A percentile compares a stretch with the other conserved stretches of the same genome.
phyloP scores from a whole-genome alignment of 2,888 invertebrate genomes.

The Drosophila anomalata region DNA sequence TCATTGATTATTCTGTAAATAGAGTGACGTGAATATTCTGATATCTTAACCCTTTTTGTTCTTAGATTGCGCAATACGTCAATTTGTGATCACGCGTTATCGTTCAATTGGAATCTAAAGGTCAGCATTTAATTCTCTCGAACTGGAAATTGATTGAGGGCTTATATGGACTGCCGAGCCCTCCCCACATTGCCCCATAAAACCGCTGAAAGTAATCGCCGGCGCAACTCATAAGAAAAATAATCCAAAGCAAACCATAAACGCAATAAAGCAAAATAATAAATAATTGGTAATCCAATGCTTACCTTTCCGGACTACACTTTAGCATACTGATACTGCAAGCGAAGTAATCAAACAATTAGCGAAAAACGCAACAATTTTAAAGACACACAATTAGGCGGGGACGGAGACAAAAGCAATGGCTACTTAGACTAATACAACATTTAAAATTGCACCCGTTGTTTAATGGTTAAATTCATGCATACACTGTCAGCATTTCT shows the following conservation, averaged over 20 bases:
- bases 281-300: slow-evolving; percentile 8
- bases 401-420: slow-evolving; percentile 53
- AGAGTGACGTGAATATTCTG: slow-evolving; percentile 2
- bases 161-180: not conserved
- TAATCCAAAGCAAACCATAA: slow-evolving; percentile 2
- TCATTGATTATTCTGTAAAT: slow-evolving; percentile 15
- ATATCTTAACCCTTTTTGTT: slow-evolving; percentile 4
- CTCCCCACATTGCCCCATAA: slow-evolving; percentile 4
- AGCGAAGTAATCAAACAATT: slow-evolving; percentile 9
- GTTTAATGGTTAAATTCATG: slow-evolving; percentile 25
- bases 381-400: slow-evolving; percentile 31
- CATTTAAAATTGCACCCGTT: slow-evolving; percentile 41
- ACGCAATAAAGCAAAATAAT: slow-evolving; percentile 8
- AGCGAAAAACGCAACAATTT: slow-evolving; percentile 10
- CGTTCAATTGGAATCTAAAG: slow-evolving; percentile 8
- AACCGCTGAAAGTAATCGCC: slow-evolving; percentile 17
- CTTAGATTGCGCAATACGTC: not conserved
- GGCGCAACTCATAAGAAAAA: not conserved
- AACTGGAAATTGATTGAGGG: not conserved
- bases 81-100: not conserved
- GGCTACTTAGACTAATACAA: slow-evolving; percentile 18
- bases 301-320: slow-evolving; percentile 49
- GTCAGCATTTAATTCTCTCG: slow-evolving; percentile 5
- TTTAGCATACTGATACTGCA: slow-evolving; percentile 22
- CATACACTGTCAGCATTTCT: slow-evolving; percentile 23